These are phyloP conservation scores for Rhyacophila brunnea DNA, from an alignment of 1,140 invertebrate species.

Conservation along the genomic window DNA sequence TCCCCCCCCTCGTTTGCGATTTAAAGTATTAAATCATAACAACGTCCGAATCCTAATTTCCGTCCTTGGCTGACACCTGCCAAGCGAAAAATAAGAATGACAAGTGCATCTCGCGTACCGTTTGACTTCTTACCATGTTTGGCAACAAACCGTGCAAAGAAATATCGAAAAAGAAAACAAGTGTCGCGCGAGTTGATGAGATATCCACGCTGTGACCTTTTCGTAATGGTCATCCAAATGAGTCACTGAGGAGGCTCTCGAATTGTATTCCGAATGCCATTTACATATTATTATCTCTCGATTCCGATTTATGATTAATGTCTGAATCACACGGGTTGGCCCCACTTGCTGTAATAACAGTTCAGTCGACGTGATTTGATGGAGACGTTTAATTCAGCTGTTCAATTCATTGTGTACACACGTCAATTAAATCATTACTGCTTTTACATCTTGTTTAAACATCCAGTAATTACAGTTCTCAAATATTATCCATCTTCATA, in stretches of 20 bases:
- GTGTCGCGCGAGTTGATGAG: conserved; percentile 7
- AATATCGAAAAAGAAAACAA: conserved; percentile 16
- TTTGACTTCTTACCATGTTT: conserved; percentile 25
- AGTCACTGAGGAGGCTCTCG: conserved; percentile 5
- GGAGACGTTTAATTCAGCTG: not conserved
- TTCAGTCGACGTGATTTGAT: conserved; percentile 6
- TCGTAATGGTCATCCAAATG: conserved; percentile 13
- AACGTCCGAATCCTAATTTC: not conserved
- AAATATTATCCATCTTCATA: too few species aligned
- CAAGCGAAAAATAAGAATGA: conserved; percentile 11
- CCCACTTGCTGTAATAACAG: conserved; percentile 13
- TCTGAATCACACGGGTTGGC: conserved; percentile 26
- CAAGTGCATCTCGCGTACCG: conserved; percentile 16
- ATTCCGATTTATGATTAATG: conserved; percentile 13
- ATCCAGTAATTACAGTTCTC: too few species aligned
- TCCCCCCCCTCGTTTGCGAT: conserved; percentile 2
- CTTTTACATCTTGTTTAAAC: not conserved
- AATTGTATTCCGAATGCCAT: conserved; percentile 2
- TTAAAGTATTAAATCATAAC: not conserved
- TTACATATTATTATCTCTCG: conserved; percentile 15
- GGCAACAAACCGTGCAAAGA: conserved; percentile 23
- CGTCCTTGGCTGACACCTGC: conserved; percentile 16
- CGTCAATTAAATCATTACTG: not conserved
- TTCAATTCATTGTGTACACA: conserved; percentile 1
- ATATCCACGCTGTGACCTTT: conserved; percentile 21